Evolutionary conservation across 2,888 invertebrate species (phyloP), one percentile per base, ranked within the genome.

Genomic region (Phoronis australis): DNA sequence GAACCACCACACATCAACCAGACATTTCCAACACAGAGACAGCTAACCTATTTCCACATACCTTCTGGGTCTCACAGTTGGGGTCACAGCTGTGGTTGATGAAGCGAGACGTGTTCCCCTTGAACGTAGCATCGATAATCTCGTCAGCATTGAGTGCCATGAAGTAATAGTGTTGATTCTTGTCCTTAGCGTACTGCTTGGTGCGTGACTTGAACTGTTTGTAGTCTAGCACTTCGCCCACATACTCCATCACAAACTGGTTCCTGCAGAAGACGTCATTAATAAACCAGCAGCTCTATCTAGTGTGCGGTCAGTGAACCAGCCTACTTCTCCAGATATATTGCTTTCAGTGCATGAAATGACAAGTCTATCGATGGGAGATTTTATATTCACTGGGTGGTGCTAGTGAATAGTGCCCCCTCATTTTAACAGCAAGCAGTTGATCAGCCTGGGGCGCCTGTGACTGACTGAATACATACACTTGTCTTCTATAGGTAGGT

Each of bases 81-180:
- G 99, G 99, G 65, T 96, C 94, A 75, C 99, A 99, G 41, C 95
- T 95, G 75, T 99, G 99, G 78, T 99, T 99, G 63, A 99, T 95
- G 72, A 97, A 99, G 37, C 99, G 82, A 0, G 97, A 96, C 52
- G 91, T 86, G 74, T 96, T 99, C 27, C 99, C 99, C 77, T 90
- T 93, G 62, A 84, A 79, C 0, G 97, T 97, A 1, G 99, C 99
- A 79, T 99, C 99, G 52, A 99, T 97, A 48, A 92, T 86, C 54
- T 89, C 86, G 77, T 95, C 93, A 1, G 90, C 87, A 71, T 92
- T 87, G 41, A 97, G 79, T 0, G 95, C 89, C 96, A 99, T 97
- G 76, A 97, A 96, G 78, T 97, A 99, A 75, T 93, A 93, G 78
- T 99, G 97, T 31, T 85, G 82, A 71, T 89, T 89, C 74, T 91